Conservation (phyloP, 2,113 vertebrate species). For the Sebastes fasciatus region DNA sequence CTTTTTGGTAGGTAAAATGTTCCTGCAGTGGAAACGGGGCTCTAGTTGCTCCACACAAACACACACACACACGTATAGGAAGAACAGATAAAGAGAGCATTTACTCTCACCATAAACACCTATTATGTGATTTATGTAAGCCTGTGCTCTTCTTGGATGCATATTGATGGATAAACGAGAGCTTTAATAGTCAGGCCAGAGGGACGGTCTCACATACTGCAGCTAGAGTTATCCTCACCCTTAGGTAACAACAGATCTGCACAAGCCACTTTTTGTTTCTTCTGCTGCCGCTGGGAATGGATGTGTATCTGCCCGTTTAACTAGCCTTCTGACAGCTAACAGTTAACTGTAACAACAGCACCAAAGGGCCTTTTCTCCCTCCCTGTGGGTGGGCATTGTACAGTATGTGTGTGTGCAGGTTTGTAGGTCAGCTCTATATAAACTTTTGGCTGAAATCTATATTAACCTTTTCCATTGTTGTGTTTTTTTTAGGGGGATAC, state of each 20-base stretch:
- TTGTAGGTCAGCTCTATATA: not conserved
- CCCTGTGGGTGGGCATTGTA: not conserved
- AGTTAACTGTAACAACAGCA: constrained; percentile 9
- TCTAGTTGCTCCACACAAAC: constrained; percentile 32
- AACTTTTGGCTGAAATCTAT: not conserved
- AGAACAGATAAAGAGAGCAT: not conserved
- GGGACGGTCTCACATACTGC: constrained; percentile 10
- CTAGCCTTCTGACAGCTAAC: constrained; percentile 21
- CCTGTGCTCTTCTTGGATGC: not conserved
- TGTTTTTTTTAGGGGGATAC: no score
- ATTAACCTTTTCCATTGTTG: no score
- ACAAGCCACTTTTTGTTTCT: not conserved
- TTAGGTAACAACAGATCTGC: not conserved
- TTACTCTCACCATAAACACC: constrained; percentile 38
- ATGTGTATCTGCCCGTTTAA: constrained; percentile 19
- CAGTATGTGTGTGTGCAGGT: not conserved
- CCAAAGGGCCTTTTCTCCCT: not conserved
- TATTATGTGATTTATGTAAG: constrained; percentile 36
- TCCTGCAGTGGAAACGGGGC: no score
- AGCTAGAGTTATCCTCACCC: not conserved
- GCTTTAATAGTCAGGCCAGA: not conserved
- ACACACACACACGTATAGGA: not conserved
- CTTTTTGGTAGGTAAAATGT: no score
- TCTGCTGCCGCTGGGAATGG: not conserved
- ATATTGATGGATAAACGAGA: not conserved